Evolutionary conservation across 2,888 invertebrate genomes (phyloP), one percentile per base, ranked within the genome.

Genomic region (Malacosoma neustria): DNA sequence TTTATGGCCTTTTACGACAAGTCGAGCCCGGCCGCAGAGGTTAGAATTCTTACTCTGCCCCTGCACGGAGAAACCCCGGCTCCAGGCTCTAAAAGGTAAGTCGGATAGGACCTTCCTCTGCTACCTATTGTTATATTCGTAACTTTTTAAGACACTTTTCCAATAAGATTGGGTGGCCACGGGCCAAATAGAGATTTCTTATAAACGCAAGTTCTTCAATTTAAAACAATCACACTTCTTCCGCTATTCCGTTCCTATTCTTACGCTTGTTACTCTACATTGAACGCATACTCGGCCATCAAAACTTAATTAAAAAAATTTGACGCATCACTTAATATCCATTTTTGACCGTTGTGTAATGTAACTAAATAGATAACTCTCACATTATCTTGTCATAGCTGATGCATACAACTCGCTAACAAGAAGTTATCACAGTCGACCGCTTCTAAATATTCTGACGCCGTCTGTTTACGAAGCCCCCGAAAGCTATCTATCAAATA

Each of bases 351-450:
- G 22, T 22, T 22, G 22, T 22, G 22, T 22, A 22, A 22, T 9
- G 22, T 22, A 22, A 22, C 22, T 22, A 22, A 22, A 22, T 22
- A 22, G 22, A 22, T 22, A 22, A 22, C 49, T 47, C 40, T 36
- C 46, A 51, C 52, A 68, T 74, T 77, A 80, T 77, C 77, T 68
- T 73, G 73, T 76, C 75, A 72, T 61, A 67, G 59, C 51, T 59
- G 45, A 47, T 41, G 49, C 48, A 60, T 60, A 66, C 5, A 61
- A 73, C 70, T 63, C 58, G 66, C 66, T 77, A 80, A 80, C 79
- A 72, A 80, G 77, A 49, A 74, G 71, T 73, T 71, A 66, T 74
- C 68, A 64, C 74, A 76, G 73, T 74, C 73, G 76, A 73, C 72
- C 71, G 73, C 57, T 56, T 62, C 67, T 57, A 72, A 71, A 56